Evolutionary conservation across 2,888 invertebrate species (phyloP), one percentile per base, ranked within the genome.

Genomic region (Melanchra persicariae): DNA sequence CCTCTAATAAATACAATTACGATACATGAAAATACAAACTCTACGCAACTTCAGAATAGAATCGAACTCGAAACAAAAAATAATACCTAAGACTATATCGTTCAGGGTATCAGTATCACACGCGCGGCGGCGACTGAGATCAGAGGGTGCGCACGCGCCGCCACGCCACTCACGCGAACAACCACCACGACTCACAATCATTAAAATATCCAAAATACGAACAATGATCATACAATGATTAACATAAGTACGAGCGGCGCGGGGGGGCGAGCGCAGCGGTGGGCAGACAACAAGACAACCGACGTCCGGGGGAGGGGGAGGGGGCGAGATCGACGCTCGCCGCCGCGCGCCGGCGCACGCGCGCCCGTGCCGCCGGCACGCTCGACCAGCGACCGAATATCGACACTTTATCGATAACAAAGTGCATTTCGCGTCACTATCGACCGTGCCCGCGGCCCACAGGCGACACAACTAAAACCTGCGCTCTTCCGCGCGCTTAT

Each of bases 21-120:
- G 89, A 94, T 93, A 93, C 94, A 93, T 91, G 93, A 93, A 92
- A 90, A 94, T 92, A 94, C 92, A 86, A 91, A 92, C 91, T 92
- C 94, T 93, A 94, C 93, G 88, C 93, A 94, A 94, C 95, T 94
- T 93, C 93, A 94, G 93, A 94, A 95, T 94, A 95, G 93, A 95
- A 94, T 94, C 85, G 93, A 95, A 95, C 94, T 93, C 93, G 93
- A 94, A 95, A 95, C 94, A 94, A 93, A 94, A 93, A 93, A 92
- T 92, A 94, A 94, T 94, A 93, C 90, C 92, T 95, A 95, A 92
- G 92, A 93, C 94, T 94, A 94, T 90, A 91, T 93, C 93, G 93
- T 91, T 92, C 93, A 92, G 91, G 93, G 93, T 90, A 92, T 92
- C 91, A 90, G 88, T 93, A 93, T 94, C 94, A 95, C 94, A 89